Evolutionary conservation across 2,797 vertebrate species (phyloP).

Genomic region (Chiroxiphia lanceolata): DNA sequence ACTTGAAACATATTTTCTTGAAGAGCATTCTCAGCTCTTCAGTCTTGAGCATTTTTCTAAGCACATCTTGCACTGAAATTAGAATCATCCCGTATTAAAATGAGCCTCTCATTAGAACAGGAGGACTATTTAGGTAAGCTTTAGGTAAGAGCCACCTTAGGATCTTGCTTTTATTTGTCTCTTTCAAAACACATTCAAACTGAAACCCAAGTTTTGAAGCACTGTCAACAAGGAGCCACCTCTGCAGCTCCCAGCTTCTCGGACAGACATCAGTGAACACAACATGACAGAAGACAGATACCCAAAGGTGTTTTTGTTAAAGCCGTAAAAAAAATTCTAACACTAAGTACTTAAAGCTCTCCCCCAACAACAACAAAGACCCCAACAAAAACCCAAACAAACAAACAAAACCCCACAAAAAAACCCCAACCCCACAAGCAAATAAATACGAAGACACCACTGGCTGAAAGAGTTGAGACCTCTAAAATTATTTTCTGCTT

Average conservation of each 20-base stretch:
- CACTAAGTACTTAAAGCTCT: not conserved
- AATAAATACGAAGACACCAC: not conserved
- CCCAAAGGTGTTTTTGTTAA: not conserved
- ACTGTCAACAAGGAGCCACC: not conserved
- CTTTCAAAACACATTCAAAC: not conserved
- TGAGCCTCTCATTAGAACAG: not conserved
- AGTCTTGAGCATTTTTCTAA: not conserved
- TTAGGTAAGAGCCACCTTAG: not conserved
- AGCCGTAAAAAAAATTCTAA: not conserved
- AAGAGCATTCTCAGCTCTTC: not conserved
- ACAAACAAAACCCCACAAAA: not conserved
- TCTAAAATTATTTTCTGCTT: not conserved
- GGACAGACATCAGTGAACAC: not conserved
- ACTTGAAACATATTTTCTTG: not conserved
- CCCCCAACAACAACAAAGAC: not conserved
- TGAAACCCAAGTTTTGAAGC: not conserved
- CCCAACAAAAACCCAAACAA: not conserved
- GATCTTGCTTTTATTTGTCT: not conserved
- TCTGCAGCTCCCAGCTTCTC: not conserved
- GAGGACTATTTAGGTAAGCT: not conserved
- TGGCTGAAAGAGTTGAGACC: not conserved
- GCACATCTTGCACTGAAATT: not conserved
- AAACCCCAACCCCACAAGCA: not conserved
- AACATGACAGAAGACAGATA: not conserved
- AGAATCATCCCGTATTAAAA: not conserved